Evolutionary conservation across 2,888 invertebrate genomes (phyloP).

Genomic region (Rhopalosiphum nymphaeae): DNA sequence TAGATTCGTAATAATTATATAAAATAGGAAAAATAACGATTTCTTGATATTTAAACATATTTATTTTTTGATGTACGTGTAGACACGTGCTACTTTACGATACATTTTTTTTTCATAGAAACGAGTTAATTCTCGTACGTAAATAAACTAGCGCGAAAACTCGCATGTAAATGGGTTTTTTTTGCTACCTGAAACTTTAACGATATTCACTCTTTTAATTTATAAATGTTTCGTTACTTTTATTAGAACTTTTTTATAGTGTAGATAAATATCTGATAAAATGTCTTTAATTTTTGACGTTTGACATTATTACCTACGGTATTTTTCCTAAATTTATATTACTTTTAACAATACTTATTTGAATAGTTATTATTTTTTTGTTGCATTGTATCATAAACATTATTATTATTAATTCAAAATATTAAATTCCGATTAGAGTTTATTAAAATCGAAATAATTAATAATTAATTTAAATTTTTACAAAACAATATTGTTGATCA

Average conservation of each 20-base stretch:
- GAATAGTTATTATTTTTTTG: background rate
- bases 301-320: background rate
- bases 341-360: background rate
- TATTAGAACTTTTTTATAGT: constrained; percentile 11
- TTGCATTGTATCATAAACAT: background rate
- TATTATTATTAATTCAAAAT: background rate
- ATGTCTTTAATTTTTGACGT: constrained; percentile 3
- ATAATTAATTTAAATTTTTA: background rate
- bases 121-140: constrained; percentile 13
- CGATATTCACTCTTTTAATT: constrained; percentile 17
- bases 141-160: constrained; percentile 4
- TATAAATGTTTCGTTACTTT: background rate
- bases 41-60: background rate
- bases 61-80: background rate
- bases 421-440: background rate
- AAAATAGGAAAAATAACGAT: background rate
- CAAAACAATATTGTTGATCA: background rate
- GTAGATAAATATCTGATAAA: constrained; percentile 11
- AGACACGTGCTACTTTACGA: constrained; percentile 2
- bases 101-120: background rate
- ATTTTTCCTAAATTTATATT: background rate
- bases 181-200: constrained; percentile 4
- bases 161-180: constrained; percentile 13
- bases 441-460: background rate
- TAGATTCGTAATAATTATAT: background rate